Percentiles rank a stretch among this genome's conserved stretches.
These are phyloP conservation scores for Drosophila mettleri DNA, from an alignment of 2,888 invertebrate species.

Conservation along the genomic window DNA sequence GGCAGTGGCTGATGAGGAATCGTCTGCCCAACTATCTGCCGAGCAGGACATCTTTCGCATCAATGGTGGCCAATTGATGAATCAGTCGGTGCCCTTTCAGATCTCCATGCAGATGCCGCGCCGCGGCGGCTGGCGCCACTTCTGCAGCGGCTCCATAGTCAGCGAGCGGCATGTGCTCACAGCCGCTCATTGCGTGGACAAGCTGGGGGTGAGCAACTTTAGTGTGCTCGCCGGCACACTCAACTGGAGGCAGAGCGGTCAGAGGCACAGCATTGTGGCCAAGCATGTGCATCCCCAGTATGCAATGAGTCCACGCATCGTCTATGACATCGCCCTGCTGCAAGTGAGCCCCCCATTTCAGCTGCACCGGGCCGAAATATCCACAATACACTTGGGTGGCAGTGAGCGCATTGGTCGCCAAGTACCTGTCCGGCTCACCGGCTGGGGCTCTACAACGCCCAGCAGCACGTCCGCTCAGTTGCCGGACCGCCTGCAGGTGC, in stretches of 20 bases:
- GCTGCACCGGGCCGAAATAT: constrained; percentile 61
- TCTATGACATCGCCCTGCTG: constrained; percentile 82
- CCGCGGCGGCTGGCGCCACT: constrained; percentile 80
- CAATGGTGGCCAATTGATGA: constrained; percentile 75
- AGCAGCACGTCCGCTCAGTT: constrained; percentile 61
- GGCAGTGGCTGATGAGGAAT: not conserved
- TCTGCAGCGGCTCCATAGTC: constrained; percentile 84
- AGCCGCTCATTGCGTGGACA: constrained; percentile 83
- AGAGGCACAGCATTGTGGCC: constrained; percentile 68
- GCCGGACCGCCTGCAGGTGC: constrained; percentile 81
- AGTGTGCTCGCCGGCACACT: constrained; percentile 74
- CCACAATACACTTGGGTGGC: constrained; percentile 63
- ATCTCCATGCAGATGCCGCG: constrained; percentile 78
- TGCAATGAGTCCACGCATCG: constrained; percentile 55
- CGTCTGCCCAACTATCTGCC: too few relatives aligned
- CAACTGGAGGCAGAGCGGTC: constrained; percentile 73
- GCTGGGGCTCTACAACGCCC: constrained; percentile 82
- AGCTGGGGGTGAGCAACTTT: constrained; percentile 61
- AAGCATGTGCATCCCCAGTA: constrained; percentile 80
- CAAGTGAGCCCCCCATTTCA: constrained; percentile 76
- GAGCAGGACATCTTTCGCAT: constrained; percentile 44
- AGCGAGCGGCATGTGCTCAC: constrained; percentile 81
- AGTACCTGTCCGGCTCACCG: constrained; percentile 79
- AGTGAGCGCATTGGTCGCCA: constrained; percentile 67
- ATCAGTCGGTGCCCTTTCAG: constrained; percentile 82